Conservation (phyloP, 2,797 vertebrate genomes). For the Megalops cyprinoides region DNA sequence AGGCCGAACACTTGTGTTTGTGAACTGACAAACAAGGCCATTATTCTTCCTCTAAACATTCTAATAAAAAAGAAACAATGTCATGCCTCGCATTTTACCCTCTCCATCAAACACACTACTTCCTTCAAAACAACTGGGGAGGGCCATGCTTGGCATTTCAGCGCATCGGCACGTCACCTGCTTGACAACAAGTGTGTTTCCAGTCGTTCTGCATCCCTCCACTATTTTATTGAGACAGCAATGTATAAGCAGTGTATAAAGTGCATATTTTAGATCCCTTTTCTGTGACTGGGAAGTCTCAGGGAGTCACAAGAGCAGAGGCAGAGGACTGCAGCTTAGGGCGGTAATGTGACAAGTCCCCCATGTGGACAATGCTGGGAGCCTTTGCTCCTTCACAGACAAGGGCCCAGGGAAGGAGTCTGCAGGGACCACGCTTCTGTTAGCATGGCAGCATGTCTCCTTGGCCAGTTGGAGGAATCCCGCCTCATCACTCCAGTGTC, state of each 20-base stretch:
- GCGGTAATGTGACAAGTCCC: slow-evolving; percentile 27
- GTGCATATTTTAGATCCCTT: background rate
- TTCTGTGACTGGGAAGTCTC: background rate
- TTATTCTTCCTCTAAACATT: background rate
- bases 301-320: background rate
- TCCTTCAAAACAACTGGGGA: slow-evolving; percentile 5
- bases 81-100: background rate
- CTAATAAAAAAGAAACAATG: background rate
- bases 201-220: background rate
- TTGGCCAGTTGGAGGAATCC: background rate
- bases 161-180: background rate
- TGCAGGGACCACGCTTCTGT: background rate
- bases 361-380: background rate
- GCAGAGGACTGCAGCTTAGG: background rate
- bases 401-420: background rate
- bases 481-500: slow-evolving; percentile 1
- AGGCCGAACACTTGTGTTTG: slow-evolving; percentile 26
- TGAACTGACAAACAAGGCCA: background rate
- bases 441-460: slow-evolving; percentile 4
- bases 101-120: background rate
- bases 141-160: background rate
- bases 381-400: background rate
- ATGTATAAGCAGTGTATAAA: no score
- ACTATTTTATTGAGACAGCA: no score
- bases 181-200: slow-evolving; percentile 14